Evolutionary conservation across 37 sponge, comb jelly and placozoan genomes (phyloP).

Genomic region (Mnemiopsis leidyi): DNA sequence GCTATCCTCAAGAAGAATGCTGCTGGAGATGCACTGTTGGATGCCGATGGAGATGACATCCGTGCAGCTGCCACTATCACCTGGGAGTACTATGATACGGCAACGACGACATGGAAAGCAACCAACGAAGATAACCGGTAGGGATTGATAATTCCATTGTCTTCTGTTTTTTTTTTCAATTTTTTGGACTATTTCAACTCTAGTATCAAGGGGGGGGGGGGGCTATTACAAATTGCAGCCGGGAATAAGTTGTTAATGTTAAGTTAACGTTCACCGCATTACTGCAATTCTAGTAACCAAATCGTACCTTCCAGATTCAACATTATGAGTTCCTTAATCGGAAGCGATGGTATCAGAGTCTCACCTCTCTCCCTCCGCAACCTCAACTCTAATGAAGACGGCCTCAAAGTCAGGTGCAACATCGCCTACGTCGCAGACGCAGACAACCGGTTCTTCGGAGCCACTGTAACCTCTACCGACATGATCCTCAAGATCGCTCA

Average conservation of each 20-base stretch:
- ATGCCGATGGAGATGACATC: not conserved
- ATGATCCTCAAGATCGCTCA: not conserved
- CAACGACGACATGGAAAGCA: not conserved
- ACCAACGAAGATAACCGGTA: not conserved
- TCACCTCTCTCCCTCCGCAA: not conserved
- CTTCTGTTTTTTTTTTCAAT: too few relatives aligned
- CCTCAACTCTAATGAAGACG: not conserved
- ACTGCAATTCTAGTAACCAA: too few relatives aligned
- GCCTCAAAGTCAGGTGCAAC: not conserved
- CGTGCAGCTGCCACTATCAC: not conserved
- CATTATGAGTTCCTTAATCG: not conserved
- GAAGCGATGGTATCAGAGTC: not conserved
- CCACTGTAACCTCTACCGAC: not conserved
- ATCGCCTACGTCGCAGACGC: not conserved
- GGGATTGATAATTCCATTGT: not conserved
- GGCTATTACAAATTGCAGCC: too few relatives aligned
- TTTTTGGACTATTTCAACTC: too few relatives aligned
- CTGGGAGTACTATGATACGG: not conserved
- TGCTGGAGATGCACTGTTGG: not conserved
- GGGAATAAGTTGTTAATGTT: too few relatives aligned
- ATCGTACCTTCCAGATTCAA: too few relatives aligned
- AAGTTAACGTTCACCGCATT: too few relatives aligned
- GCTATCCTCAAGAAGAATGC: not conserved
- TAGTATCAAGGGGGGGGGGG: too few relatives aligned
- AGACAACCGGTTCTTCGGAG: not conserved